These are phyloP conservation scores for Lethrus apterus DNA, from an alignment of 1,140 invertebrate species.

Conservation along the genomic window DNA sequence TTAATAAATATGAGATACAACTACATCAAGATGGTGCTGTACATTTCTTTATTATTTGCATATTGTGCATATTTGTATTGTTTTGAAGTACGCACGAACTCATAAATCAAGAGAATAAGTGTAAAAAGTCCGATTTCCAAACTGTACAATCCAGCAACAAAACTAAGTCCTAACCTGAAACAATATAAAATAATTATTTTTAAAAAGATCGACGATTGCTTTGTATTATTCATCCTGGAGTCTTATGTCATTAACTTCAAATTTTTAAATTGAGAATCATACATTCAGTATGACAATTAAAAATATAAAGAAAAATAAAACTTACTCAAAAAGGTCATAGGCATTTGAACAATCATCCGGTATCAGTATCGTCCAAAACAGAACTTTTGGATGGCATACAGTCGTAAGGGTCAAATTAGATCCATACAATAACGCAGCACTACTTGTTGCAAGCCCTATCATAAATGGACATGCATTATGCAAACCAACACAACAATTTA, in stretches of 20 bases:
- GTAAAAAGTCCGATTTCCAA: constrained; percentile 24
- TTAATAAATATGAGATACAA: no score
- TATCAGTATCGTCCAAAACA: constrained; percentile 54
- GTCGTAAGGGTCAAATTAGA: constrained; percentile 63
- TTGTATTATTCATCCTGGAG: no score
- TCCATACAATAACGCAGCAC: constrained; percentile 54
- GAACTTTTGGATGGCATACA: constrained; percentile 60
- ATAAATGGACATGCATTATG: constrained; percentile 58
- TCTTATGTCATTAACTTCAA: no score
- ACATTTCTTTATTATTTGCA: no score
- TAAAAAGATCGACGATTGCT: constrained; percentile 6
- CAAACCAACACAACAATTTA: constrained; percentile 62
- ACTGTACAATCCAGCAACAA: constrained; percentile 35
- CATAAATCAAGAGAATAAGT: not conserved
- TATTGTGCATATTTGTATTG: no score
- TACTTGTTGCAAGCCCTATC: constrained; percentile 50
- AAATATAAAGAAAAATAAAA: constrained; percentile 20
- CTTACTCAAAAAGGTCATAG: constrained; percentile 59
- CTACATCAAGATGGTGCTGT: no score
- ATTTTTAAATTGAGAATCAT: not conserved
- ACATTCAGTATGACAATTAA: constrained; percentile 1
- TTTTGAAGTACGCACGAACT: no score
- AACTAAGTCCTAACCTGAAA: constrained; percentile 34
- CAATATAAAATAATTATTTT: constrained; percentile 12
- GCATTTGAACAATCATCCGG: constrained; percentile 66